Conservation (phyloP, 2,888 invertebrate genomes). For the Allolobophora icterica region DNA sequence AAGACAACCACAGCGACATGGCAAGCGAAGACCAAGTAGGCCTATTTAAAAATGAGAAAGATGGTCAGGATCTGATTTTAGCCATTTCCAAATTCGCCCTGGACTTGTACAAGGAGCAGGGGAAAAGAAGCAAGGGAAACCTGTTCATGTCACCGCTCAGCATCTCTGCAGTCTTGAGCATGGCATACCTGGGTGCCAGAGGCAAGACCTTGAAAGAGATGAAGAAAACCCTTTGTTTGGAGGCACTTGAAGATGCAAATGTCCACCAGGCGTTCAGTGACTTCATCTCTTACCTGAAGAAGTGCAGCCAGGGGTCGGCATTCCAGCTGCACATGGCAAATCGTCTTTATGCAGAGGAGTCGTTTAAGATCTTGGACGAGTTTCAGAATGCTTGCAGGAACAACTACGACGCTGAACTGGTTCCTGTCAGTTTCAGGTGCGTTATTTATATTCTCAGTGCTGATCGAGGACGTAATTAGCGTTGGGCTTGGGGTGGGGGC, state of each 20-base stretch:
- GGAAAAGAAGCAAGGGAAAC: background rate
- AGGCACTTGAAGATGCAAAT: background rate
- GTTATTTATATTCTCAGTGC: background rate
- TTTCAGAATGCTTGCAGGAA: conserved; percentile 28
- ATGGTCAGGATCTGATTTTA: background rate
- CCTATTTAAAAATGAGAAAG: background rate
- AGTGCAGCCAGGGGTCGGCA: conserved; percentile 28
- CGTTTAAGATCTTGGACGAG: conserved; percentile 35
- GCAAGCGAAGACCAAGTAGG: background rate
- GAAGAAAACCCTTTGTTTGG: background rate
- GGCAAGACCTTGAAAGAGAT: conserved; percentile 31
- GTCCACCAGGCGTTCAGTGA: conserved; percentile 14
- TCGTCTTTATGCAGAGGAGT: conserved; percentile 51
- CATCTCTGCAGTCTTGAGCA: conserved; percentile 27
- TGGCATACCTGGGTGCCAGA: conserved; percentile 40
- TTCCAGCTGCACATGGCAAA: conserved; percentile 58
- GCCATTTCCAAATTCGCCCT: background rate
- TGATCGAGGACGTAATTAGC: no score
- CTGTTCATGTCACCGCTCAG: conserved; percentile 26
- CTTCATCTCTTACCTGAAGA: background rate
- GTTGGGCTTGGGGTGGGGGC: no score
- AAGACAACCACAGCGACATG: background rate
- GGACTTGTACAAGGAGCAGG: background rate
- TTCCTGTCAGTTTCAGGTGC: conserved; percentile 30
- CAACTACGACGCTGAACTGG: conserved; percentile 33